These are phyloP conservation scores for Rambutsinella grinnellia DNA, from an alignment of 2,888 invertebrate species.

Conservation along the genomic window DNA sequence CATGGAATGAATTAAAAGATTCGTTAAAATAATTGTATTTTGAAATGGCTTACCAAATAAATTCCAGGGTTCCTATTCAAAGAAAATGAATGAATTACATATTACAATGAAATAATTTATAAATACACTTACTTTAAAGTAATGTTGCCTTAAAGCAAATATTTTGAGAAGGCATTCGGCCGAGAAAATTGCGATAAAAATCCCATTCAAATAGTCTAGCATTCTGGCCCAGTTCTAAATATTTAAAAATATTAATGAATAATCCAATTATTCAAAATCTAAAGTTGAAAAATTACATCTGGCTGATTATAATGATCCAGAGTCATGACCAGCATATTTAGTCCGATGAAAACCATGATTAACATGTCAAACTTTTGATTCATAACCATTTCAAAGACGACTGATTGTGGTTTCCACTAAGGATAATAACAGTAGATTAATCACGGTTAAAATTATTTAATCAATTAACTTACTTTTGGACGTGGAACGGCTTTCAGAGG, in stretches of 20 bases:
- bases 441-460: neutral
- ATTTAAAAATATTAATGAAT: too few species aligned
- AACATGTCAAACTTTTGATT: conserved; percentile 99
- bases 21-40: neutral
- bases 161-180: conserved; percentile 98
- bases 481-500: conserved; percentile 98
- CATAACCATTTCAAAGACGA: conserved; percentile 97
- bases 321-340: conserved; percentile 89
- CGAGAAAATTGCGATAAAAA: conserved; percentile 98
- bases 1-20: neutral
- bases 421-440: conserved; percentile 70
- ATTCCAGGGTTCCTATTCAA: conserved; percentile 96
- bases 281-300: conserved; percentile 68
- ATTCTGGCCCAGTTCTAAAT: conserved; percentile 73
- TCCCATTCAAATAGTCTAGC: conserved; percentile 93
- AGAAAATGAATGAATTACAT: conserved; percentile 69
- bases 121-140: conserved; percentile 77
- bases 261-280: neutral
- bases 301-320: conserved; percentile 96
- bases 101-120: neutral
- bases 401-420: conserved; percentile 96
- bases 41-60: conserved; percentile 81
- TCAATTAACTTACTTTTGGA: conserved; percentile 82
- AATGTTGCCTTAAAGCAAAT: conserved; percentile 97
- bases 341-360: conserved; percentile 98